A percentile compares a stretch with the other conserved stretches of the same genome.
phyloP scores from a whole-genome alignment of 2,888 invertebrate genomes.

The Thereva unica region DNA sequence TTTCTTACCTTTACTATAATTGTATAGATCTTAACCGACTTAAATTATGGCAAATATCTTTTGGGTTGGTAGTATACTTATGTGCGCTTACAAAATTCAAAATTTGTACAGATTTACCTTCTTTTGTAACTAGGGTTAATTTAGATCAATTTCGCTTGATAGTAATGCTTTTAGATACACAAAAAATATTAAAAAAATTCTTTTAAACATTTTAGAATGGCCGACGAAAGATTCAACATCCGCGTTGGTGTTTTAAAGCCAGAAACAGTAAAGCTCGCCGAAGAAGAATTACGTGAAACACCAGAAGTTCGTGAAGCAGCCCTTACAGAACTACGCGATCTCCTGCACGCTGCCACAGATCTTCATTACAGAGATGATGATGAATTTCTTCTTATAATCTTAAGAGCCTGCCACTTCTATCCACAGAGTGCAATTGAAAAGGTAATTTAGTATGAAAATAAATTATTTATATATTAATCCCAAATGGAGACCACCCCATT shows the following conservation, averaged over 20 bases:
- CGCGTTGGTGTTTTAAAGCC: conserved; percentile 64
- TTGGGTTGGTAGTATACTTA: too few species aligned
- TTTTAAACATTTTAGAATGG: conserved; percentile 46
- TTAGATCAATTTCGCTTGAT: too few species aligned
- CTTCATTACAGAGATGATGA: conserved; percentile 74
- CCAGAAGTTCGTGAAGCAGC: conserved; percentile 69
- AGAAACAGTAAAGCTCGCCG: conserved; percentile 65
- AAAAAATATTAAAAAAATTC: not conserved
- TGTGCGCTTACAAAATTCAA: too few species aligned
- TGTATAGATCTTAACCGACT: too few species aligned
- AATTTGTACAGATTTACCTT: too few species aligned
- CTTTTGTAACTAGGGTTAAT: too few species aligned
- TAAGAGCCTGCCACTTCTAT: conserved; percentile 83
- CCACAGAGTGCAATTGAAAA: conserved; percentile 78
- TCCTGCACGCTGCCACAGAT: conserved; percentile 70
- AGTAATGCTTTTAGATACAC: too few species aligned
- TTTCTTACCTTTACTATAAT: too few species aligned
- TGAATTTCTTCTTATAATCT: conserved; percentile 74
- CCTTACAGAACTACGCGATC: conserved; percentile 63
- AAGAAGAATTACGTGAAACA: conserved; percentile 70
- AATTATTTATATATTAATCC: too few species aligned
- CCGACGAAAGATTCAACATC: conserved; percentile 61
- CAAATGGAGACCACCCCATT: not conserved
- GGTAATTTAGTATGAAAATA: too few species aligned
- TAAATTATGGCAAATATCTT: too few species aligned